Conservation (phyloP, 2,888 invertebrate genomes). For the Ophioninae sp. region DNA sequence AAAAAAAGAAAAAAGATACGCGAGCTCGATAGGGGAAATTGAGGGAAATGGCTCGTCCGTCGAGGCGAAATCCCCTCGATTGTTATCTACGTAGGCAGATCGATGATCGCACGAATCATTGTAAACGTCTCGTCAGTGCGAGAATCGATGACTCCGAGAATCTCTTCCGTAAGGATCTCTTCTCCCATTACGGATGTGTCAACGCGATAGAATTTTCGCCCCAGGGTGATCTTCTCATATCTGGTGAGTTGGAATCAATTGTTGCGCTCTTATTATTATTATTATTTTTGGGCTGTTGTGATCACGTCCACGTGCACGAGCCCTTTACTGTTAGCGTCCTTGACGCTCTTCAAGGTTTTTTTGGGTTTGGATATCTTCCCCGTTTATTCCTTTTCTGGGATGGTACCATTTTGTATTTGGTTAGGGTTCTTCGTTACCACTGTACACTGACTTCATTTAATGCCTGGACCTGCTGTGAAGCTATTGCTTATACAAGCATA, state of each 20-base stretch:
- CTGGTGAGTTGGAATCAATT: conserved; percentile 85
- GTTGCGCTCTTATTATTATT: neutral
- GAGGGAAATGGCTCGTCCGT: conserved; percentile 80
- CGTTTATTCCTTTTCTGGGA: too few relatives aligned
- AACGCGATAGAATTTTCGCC: conserved; percentile 97
- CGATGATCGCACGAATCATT: conserved; percentile 83
- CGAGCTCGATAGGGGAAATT: neutral
- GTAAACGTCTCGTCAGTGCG: conserved; percentile 83
- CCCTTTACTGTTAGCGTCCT: neutral
- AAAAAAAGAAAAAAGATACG: conserved; percentile 15
- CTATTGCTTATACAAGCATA: too few relatives aligned
- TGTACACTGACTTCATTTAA: too few relatives aligned
- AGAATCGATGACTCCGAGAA: conserved; percentile 87
- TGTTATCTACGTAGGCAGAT: conserved; percentile 85
- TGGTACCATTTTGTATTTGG: neutral
- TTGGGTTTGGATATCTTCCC: too few relatives aligned
- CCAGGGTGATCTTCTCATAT: conserved; percentile 92
- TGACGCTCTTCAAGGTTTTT: neutral
- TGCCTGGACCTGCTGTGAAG: too few relatives aligned
- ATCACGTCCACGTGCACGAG: neutral
- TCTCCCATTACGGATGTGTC: conserved; percentile 96
- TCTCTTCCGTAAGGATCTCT: conserved; percentile 91
- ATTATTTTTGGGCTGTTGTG: neutral
- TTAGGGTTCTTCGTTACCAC: too few relatives aligned
- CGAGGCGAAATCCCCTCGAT: conserved; percentile 83